Conservation (phyloP, 2,113 vertebrate genomes). For the Epinephelus cyanopodus region DNA sequence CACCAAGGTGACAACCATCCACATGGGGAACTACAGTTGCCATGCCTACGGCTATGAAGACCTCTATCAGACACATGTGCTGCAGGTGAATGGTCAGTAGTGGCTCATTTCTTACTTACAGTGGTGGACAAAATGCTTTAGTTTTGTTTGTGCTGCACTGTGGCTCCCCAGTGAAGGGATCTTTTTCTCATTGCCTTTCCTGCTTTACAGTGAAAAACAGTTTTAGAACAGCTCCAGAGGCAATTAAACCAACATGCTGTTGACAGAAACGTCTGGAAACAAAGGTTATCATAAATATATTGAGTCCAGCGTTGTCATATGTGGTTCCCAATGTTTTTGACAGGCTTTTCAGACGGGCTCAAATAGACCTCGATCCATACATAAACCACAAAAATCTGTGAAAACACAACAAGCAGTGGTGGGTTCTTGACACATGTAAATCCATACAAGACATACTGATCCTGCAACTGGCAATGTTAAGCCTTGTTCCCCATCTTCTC, state of each 20-base stretch:
- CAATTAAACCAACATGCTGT: not conserved
- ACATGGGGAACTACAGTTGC: conserved; percentile 98
- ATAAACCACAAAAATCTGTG: not conserved
- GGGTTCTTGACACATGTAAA: not conserved
- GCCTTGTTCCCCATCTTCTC: not conserved
- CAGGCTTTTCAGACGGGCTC: not conserved
- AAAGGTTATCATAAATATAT: not conserved
- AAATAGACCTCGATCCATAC: not conserved
- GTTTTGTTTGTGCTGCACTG: conserved; percentile 13
- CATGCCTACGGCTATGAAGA: conserved; percentile 95
- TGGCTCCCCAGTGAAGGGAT: not conserved
- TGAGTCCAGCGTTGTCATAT: not conserved
- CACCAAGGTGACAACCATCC: conserved; percentile 97
- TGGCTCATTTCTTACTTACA: conserved; percentile 78
- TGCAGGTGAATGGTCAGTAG: conserved; percentile 99
- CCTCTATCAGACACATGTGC: conserved; percentile 96
- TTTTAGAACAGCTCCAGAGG: not conserved
- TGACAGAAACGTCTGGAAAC: conserved; percentile 8
- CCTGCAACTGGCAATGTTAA: not conserved
- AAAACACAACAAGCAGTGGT: not conserved
- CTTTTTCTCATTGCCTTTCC: not conserved
- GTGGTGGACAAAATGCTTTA: conserved; percentile 6
- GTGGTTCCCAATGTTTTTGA: not conserved
- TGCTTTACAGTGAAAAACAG: not conserved
- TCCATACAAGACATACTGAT: not conserved